Conservation (phyloP, 2,797 vertebrate species). For the Schizothorax lantsangensis region DNA sequence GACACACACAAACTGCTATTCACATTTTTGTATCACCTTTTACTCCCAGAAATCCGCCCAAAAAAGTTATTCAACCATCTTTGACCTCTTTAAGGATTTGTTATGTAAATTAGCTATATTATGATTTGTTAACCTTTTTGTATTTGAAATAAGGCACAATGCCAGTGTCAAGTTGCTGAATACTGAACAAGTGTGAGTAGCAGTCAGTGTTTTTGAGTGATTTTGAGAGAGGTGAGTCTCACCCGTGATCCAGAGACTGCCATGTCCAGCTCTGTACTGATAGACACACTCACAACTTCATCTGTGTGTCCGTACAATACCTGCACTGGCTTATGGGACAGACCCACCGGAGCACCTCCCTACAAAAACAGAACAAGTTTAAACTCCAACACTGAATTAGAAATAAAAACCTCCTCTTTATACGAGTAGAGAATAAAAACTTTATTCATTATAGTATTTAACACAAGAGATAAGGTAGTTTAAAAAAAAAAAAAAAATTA, state of each 20-base stretch:
- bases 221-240: slow-evolving; percentile 59
- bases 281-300: slow-evolving; percentile 89
- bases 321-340: slow-evolving; percentile 90
- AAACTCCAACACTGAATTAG: neutral
- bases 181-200: neutral
- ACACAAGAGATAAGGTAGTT: neutral
- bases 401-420: neutral
- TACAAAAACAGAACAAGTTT: slow-evolving; percentile 66
- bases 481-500: neutral
- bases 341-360: slow-evolving; percentile 88
- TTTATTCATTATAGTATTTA: neutral
- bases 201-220: slow-evolving; percentile 11
- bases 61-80: neutral
- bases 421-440: neutral
- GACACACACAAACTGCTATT: neutral
- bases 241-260: slow-evolving; percentile 93
- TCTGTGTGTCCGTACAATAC: slow-evolving; percentile 93
- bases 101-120: neutral
- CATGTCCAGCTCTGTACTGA: slow-evolving; percentile 97
- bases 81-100: neutral
- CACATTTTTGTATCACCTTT: neutral
- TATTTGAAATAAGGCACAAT: neutral
- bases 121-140: neutral
- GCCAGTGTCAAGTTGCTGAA: neutral
- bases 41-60: neutral